Conservation (phyloP, 2,888 invertebrate species). For the Drosophila imparisetae region DNA sequence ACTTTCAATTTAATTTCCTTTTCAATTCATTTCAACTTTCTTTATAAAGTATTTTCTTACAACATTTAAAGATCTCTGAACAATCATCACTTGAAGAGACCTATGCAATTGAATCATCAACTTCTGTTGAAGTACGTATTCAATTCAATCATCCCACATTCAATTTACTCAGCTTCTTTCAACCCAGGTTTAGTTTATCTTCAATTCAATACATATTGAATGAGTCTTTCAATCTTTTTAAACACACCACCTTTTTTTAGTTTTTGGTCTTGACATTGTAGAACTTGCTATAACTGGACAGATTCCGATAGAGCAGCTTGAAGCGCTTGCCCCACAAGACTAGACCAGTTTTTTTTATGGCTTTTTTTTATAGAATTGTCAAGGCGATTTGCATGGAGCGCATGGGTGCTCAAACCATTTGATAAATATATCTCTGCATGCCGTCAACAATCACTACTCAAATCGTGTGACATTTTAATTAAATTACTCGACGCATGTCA, state of each 20-base stretch:
- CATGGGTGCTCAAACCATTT: background rate
- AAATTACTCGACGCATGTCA: constrained; percentile 45
- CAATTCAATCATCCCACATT: constrained; percentile 2
- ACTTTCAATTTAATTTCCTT: constrained; percentile 13
- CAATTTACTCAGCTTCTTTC: background rate
- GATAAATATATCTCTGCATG: constrained; percentile 4
- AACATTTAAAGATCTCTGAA: background rate
- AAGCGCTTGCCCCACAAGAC: constrained; percentile 19
- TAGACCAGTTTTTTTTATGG: constrained; percentile 56
- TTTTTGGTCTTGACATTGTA: constrained; percentile 72
- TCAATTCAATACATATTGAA: background rate
- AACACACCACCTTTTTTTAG: constrained; percentile 10
- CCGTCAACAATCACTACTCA: background rate
- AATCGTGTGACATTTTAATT: constrained; percentile 50
- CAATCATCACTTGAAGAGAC: background rate
- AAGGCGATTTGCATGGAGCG: constrained; percentile 17
- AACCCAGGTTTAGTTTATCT: background rate
- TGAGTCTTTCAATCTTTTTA: background rate
- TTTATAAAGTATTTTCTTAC: constrained; percentile 2
- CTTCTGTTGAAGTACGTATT: background rate
- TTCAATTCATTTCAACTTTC: constrained; percentile 33
- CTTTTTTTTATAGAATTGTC: constrained; percentile 14
- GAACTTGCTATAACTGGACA: constrained; percentile 62
- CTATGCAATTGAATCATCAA: background rate
- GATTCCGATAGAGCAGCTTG: constrained; percentile 33